These are phyloP conservation scores for Apis florea DNA, from an alignment of 1,140 invertebrate genomes.

Conservation along the genomic window DNA sequence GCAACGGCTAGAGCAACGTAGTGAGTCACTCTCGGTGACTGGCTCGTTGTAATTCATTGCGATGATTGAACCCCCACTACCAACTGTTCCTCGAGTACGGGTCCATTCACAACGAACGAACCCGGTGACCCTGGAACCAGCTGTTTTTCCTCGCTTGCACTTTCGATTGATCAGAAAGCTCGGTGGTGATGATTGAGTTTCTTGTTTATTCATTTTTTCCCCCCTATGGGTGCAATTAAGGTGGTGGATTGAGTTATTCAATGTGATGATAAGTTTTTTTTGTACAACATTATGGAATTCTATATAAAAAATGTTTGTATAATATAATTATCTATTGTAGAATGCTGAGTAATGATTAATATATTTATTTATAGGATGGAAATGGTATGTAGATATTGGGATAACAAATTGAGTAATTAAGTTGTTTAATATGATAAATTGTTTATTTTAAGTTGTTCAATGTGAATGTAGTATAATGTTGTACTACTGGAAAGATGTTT, in stretches of 20 bases:
- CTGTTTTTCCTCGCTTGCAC: neutral
- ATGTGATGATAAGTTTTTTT: neutral
- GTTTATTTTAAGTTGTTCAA: no score
- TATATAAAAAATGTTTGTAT: no score
- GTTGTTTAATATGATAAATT: no score
- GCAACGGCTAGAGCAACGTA: constrained; percentile 38
- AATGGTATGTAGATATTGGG: no score
- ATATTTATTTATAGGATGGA: no score
- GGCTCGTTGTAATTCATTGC: constrained; percentile 70
- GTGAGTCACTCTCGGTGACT: constrained; percentile 66
- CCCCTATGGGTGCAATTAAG: neutral
- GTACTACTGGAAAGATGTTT: no score
- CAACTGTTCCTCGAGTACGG: constrained; percentile 28
- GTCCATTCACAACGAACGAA: constrained; percentile 53
- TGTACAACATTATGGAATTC: no score
- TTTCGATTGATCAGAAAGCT: neutral
- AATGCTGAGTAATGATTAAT: no score
- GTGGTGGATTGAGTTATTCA: neutral
- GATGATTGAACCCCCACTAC: constrained; percentile 60
- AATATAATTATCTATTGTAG: no score
- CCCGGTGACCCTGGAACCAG: constrained; percentile 17
- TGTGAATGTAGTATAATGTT: no score
- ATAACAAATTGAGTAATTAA: no score
- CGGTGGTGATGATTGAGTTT: neutral
- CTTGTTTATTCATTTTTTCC: neutral